A percentile compares a stretch with the other conserved stretches of the same genome.
Evolutionary conservation across 1,140 invertebrate genomes (phyloP).

Genomic region (Psix sp.): DNA sequence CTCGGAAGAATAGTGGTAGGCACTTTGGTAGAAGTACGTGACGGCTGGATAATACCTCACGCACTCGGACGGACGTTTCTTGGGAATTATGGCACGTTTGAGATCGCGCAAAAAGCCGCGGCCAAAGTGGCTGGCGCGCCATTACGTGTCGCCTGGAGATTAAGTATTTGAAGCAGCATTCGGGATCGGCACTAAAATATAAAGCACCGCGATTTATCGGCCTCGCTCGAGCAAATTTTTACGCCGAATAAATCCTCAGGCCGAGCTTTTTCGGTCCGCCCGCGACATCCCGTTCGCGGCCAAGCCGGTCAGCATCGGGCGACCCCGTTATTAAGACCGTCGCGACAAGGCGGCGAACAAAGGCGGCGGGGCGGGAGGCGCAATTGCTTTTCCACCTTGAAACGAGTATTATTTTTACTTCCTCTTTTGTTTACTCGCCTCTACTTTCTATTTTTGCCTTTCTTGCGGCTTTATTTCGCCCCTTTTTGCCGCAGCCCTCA

Average conservation of each 20-base stretch:
- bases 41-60: not conserved
- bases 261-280: slow-evolving; percentile 4
- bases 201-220: slow-evolving; percentile 15
- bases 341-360: slow-evolving; percentile 44
- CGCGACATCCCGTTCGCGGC: not conserved
- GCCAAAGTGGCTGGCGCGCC: slow-evolving; percentile 30
- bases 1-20: slow-evolving; percentile 12
- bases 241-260: slow-evolving; percentile 15
- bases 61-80: slow-evolving; percentile 11
- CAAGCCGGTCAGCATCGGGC: slow-evolving; percentile 10
- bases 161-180: slow-evolving; percentile 21
- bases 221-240: slow-evolving; percentile 1
- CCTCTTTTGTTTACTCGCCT: slow-evolving; percentile 55
- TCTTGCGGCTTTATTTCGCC: slow-evolving; percentile 39
- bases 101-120: slow-evolving; percentile 12
- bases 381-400: slow-evolving; percentile 61
- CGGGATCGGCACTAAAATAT: slow-evolving; percentile 9
- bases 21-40: slow-evolving; percentile 16
- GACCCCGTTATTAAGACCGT: slow-evolving; percentile 49
- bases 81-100: slow-evolving; percentile 43
- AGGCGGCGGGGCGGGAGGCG: slow-evolving; percentile 30
- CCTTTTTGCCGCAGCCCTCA: slow-evolving; percentile 36
- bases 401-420: slow-evolving; percentile 61
- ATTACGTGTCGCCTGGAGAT: slow-evolving; percentile 22
- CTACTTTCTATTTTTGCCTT: slow-evolving; percentile 52